Base-by-base conservation (phyloP, 2,888 invertebrate genomes). In the Alviniconcha strummeri region DNA sequence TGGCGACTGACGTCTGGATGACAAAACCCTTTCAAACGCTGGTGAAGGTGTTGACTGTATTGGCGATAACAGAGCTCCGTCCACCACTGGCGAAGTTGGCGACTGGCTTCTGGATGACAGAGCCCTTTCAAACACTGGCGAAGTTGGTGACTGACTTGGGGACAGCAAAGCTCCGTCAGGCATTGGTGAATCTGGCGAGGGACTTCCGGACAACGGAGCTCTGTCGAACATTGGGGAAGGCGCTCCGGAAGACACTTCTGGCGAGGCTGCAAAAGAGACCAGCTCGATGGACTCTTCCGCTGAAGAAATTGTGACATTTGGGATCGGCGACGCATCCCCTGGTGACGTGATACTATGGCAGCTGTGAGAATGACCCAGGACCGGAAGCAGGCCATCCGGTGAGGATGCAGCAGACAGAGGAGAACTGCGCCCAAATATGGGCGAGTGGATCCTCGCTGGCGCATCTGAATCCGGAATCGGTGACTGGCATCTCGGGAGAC, bases 401-500 rank as follows among this genome's bases (percentile, higher is more conserved):
- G 60, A 60, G 13, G 1, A 1, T 13, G 60, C 60, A 13, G 60
- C 8, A 60, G 60, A 13, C 6, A 5, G 52, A 9, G 64, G 60
- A 15, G 64, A 36, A 19, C 78, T 15, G 0, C 9, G 60, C 11
- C 52, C 52, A 78, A 19, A 52, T 36, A 57, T 57, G n/a, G 19
- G 77, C 15, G 57, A 77, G 8, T 57, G 36, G 11, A 4, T n/a
- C 13, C 64, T 52, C 19, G 69, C n/a, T 15, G 36, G n/a, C 5
- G n/a, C 36, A 7, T 19, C 0, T 2, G 17, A 5, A 9, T 69
- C 69, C 19, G 80, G 69, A 56, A 80, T 19, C 5, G 80, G 80
- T 36, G 80, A 80, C 11, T 80, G 80, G 54, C 15, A 17, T 69
- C 69, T 60, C n/a, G 80, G 69, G 54, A 15, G 56, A 7, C 52